phyloP scores from a whole-genome alignment of 2,888 invertebrate species.

The Eupithecia tripunctaria region DNA sequence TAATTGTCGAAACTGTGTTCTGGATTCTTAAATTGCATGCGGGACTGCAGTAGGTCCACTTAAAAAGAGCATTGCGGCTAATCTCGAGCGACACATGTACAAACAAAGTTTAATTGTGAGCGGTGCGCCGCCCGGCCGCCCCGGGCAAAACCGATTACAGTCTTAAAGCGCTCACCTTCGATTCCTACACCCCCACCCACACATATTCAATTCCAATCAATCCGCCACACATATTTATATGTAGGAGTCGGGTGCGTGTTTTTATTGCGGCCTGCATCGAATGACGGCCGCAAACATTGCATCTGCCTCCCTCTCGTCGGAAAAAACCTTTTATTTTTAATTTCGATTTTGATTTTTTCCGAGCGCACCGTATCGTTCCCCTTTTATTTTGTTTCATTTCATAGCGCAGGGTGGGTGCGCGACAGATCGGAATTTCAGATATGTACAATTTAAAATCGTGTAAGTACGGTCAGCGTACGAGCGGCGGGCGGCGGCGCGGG shows the following conservation, averaged over 20 bases:
- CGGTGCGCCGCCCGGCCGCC: conserved; percentile 61
- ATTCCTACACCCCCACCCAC: conserved; percentile 72
- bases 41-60: conserved; percentile 76
- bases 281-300: conserved; percentile 83
- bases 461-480: conserved; percentile 81
- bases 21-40: conserved; percentile 79
- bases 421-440: conserved; percentile 85
- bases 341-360: conserved; percentile 84
- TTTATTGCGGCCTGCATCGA: conserved; percentile 83
- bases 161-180: conserved; percentile 83
- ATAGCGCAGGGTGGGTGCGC: conserved; percentile 83
- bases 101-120: conserved; percentile 85
- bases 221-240: conserved; percentile 81
- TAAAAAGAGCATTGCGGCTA: conserved; percentile 83
- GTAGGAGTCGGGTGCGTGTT: conserved; percentile 76
- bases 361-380: conserved; percentile 75
- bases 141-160: conserved; percentile 83
- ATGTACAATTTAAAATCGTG: conserved; percentile 85
- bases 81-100: conserved; percentile 84
- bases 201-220: conserved; percentile 85
- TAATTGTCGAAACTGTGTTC: conserved; percentile 71
- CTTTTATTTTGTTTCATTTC: conserved; percentile 85
- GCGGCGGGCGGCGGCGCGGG: conserved; percentile 58
- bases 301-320: conserved; percentile 75
- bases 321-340: conserved; percentile 81